phyloP scores from a whole-genome alignment of 2,113 vertebrate genomes.

The Vulpes vulpes region DNA sequence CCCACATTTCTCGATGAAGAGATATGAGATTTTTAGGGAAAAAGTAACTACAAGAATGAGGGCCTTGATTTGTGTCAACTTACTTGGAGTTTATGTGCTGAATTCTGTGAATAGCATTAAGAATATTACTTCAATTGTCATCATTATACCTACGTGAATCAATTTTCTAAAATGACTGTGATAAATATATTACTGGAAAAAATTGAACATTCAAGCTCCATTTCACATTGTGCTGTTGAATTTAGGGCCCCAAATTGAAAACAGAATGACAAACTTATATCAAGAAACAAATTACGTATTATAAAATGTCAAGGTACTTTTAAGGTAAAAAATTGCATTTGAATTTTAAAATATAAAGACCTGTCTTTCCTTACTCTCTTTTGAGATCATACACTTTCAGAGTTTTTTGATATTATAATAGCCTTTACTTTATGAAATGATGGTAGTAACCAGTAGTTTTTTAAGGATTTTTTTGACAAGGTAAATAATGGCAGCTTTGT shows the following conservation, averaged over 20 bases:
- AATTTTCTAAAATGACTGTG: background rate
- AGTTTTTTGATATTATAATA: background rate
- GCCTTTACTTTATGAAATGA: background rate
- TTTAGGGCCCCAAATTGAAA: background rate
- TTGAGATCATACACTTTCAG: background rate
- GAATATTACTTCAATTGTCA: background rate
- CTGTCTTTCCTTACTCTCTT: background rate
- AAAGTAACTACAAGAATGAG: background rate
- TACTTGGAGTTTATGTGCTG: background rate
- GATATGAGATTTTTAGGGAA: background rate
- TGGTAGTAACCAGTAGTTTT: background rate
- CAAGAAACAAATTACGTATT: background rate
- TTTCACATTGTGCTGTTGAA: background rate
- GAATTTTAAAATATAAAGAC: background rate
- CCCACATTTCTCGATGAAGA: background rate
- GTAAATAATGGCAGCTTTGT: background rate
- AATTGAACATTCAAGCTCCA: background rate
- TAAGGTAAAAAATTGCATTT: background rate
- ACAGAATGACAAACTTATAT: background rate
- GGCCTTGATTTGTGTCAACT: background rate
- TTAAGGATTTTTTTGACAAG: background rate
- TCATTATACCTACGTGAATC: background rate
- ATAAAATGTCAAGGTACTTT: background rate
- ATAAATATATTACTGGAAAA: background rate
- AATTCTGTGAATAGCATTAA: background rate